These are phyloP conservation scores for Cataglyphis rosenhaueri DNA, from an alignment of 2,888 invertebrate genomes.

Conservation along the genomic window DNA sequence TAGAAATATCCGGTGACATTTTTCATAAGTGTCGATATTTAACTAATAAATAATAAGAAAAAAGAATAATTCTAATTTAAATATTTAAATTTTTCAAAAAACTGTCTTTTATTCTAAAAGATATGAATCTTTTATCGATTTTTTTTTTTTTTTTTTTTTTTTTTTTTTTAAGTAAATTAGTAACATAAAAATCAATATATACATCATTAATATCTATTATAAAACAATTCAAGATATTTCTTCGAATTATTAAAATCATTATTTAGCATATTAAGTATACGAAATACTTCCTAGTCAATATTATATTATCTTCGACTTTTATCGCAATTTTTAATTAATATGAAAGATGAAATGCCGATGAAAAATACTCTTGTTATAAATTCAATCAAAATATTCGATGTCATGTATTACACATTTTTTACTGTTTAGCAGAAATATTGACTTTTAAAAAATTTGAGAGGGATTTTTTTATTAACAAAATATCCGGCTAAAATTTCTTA, in stretches of 20 bases:
- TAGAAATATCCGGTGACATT: not conserved
- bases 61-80: too few species aligned
- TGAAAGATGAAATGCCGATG: not conserved
- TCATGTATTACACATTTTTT: not conserved
- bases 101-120: not conserved
- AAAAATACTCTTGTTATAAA: not conserved
- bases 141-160: too few species aligned
- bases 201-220: not conserved
- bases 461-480: not conserved
- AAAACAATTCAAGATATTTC: not conserved
- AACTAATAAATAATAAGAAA: not conserved
- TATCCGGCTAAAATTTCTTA: not conserved
- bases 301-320: not conserved
- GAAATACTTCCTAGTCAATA: not conserved
- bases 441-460: not conserved
- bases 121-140: too few species aligned
- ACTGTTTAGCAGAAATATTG: not conserved
- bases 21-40: not conserved
- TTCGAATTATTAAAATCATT: not conserved
- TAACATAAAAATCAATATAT: not conserved
- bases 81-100: conserved; percentile 4
- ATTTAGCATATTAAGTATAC: not conserved
- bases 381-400: not conserved
- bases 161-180: not conserved
- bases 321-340: not conserved